phyloP scores from a whole-genome alignment of 2,797 vertebrate genomes.

The Amphiprion clarkii region DNA sequence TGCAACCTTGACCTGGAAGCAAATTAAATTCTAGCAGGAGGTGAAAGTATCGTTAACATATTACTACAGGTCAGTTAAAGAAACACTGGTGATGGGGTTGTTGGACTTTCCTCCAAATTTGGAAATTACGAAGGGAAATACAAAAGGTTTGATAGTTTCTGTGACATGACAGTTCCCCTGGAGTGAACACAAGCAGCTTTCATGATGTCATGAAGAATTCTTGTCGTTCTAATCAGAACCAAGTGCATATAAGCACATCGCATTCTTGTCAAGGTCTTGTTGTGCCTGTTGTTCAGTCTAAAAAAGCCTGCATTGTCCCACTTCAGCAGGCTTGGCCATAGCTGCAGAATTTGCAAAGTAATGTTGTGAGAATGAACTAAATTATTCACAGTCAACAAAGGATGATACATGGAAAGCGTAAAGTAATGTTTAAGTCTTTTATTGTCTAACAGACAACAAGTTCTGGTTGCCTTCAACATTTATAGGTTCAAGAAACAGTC shows the following conservation, averaged over 20 bases:
- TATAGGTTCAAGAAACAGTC: constrained; percentile 30
- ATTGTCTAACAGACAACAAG: constrained; percentile 78
- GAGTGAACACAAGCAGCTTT: background rate
- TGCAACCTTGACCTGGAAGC: background rate
- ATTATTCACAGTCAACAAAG: background rate
- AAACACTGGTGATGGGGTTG: too few relatives aligned
- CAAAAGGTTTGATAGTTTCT: background rate
- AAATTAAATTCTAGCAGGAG: background rate
- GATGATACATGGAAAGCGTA: background rate
- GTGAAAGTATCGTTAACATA: background rate
- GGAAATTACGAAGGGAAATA: background rate
- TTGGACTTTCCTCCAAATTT: too few relatives aligned
- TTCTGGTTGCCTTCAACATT: constrained; percentile 57
- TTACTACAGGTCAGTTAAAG: background rate
- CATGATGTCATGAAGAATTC: background rate
- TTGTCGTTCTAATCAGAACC: background rate
- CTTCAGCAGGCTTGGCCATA: constrained; percentile 3
- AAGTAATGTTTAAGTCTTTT: constrained; percentile 65
- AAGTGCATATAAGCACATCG: constrained; percentile 1
- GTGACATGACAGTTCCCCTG: too few relatives aligned
- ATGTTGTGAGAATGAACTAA: constrained; percentile 7
- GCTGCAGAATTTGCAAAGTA: constrained; percentile 31
- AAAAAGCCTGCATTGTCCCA: constrained; percentile 37
- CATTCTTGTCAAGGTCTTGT: constrained; percentile 31
- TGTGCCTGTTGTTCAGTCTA: constrained; percentile 16